Conservation (phyloP, 2,888 invertebrate genomes). For the Plebejus anna region DNA sequence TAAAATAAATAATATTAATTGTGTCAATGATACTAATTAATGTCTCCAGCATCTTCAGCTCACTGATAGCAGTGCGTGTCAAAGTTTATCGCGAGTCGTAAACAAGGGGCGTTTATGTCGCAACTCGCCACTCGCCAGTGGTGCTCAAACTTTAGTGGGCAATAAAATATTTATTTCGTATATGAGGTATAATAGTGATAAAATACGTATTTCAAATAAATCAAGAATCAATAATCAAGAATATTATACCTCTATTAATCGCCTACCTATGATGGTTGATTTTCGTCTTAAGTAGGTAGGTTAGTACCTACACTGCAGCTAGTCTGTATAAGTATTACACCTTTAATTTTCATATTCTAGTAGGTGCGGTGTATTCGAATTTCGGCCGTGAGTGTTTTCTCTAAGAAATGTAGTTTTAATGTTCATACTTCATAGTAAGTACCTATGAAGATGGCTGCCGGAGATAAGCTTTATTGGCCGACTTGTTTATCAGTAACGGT, state of each 20-base stretch:
- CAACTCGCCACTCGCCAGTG: neutral
- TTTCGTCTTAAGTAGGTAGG: too few species aligned
- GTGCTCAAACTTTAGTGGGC: neutral
- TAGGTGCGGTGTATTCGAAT: too few species aligned
- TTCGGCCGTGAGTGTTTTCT: too few species aligned
- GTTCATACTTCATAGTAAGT: neutral
- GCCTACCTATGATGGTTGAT: too few species aligned
- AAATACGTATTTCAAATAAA: neutral
- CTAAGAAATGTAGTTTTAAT: too few species aligned
- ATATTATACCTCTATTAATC: too few species aligned
- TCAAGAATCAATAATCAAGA: too few species aligned
- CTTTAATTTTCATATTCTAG: too few species aligned
- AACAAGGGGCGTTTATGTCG: neutral
- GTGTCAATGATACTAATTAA: neutral
- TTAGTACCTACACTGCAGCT: too few species aligned
- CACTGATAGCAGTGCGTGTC: neutral
- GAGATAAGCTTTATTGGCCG: constrained; percentile 1
- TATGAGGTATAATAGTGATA: neutral
- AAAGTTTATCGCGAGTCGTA: neutral
- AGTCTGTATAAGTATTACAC: too few species aligned
- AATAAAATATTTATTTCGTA: constrained; percentile 1
- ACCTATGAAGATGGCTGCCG: neutral
- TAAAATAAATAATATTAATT: neutral
- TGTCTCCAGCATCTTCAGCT: neutral
- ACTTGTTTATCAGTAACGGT: neutral